phyloP scores from a whole-genome alignment of 2,113 vertebrate species.

The Pholis gunnellus region DNA sequence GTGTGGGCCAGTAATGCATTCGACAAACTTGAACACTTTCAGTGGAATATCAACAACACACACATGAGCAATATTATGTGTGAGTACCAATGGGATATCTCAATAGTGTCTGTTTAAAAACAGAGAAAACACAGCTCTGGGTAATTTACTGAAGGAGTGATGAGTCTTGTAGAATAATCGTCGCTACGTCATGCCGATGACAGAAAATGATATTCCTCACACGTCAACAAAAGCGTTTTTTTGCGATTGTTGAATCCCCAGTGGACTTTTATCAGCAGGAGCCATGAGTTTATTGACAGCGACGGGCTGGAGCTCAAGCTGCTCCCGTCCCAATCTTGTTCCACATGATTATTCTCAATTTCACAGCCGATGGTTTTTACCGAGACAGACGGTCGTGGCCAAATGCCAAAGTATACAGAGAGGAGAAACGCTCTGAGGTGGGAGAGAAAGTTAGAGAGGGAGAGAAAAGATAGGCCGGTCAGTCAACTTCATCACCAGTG shows the following conservation, averaged over 20 bases:
- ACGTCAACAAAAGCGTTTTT: constrained; percentile 44
- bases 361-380: constrained; percentile 84
- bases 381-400: constrained; percentile 73
- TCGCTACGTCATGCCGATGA: neutral
- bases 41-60: constrained; percentile 8
- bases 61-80: constrained; percentile 35
- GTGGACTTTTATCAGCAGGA: constrained; percentile 73
- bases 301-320: constrained; percentile 74
- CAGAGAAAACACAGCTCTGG: constrained; percentile 11
- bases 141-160: constrained; percentile 21
- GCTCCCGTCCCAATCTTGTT: constrained; percentile 79
- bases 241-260: constrained; percentile 54
- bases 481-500: constrained; percentile 56
- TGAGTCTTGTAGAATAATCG: neutral
- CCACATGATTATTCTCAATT: constrained; percentile 86
- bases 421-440: constrained; percentile 61
- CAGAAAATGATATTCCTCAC: constrained; percentile 52
- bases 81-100: constrained; percentile 12
- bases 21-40: neutral
- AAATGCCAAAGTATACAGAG: constrained; percentile 72
- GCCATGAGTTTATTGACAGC: constrained; percentile 66
- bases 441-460: constrained; percentile 49
- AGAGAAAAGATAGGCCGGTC: constrained; percentile 40
- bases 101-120: constrained; percentile 35
- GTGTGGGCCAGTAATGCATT: constrained; percentile 34